These are phyloP conservation scores for Podotricha telesiphe DNA, from an alignment of 2,888 invertebrate genomes.

Conservation along the genomic window DNA sequence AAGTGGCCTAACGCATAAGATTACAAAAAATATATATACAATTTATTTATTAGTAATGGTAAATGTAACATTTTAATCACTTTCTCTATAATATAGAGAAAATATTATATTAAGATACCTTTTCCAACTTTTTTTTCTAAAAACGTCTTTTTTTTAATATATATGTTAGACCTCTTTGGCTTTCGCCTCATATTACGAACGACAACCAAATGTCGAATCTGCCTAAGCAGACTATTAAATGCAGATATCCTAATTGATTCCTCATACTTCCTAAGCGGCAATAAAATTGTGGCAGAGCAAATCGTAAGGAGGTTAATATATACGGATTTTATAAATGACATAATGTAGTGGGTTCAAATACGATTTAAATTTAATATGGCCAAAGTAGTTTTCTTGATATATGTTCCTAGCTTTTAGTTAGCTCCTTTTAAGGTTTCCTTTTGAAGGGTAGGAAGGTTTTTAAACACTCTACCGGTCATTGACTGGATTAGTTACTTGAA, in stretches of 20 bases:
- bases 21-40: neutral
- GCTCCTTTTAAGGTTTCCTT: neutral
- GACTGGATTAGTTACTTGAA: neutral
- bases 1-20: neutral
- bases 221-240: slow-evolving; percentile 16
- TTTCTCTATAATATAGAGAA: too few species aligned
- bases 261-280: slow-evolving; percentile 15
- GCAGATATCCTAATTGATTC: slow-evolving; percentile 22
- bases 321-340: neutral
- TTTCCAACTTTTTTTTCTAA: neutral
- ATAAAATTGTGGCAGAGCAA: slow-evolving; percentile 10
- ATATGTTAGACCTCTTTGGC: neutral
- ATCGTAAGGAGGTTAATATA: slow-evolving; percentile 7
- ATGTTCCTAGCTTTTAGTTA: neutral
- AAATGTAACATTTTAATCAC: too few species aligned
- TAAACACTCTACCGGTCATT: neutral
- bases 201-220: slow-evolving; percentile 36
- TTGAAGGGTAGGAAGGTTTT: neutral
- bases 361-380: neutral
- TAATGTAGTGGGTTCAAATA: neutral
- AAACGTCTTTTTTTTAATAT: neutral
- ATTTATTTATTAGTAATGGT: too few species aligned
- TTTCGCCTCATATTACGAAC: neutral
- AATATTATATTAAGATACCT: too few species aligned
- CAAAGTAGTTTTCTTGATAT: slow-evolving; percentile 1